phyloP scores from a whole-genome alignment of 2,113 vertebrate genomes.

The Rhipidura dahli region DNA sequence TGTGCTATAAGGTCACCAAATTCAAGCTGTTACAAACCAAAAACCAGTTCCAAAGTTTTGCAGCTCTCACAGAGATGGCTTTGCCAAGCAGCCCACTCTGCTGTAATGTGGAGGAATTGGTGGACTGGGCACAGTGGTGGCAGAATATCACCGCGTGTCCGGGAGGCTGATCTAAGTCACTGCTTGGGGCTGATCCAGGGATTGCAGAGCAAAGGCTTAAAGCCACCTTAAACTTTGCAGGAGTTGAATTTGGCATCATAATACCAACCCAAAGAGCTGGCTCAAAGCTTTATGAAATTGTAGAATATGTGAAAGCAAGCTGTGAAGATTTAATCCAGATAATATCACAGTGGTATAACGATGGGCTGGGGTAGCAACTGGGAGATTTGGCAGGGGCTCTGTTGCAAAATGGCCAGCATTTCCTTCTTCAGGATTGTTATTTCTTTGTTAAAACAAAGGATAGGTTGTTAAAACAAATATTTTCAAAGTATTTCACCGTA shows the following conservation, averaged over 20 bases:
- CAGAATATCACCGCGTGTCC: neutral
- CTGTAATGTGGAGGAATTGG: neutral
- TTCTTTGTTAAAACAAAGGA: conserved; percentile 38
- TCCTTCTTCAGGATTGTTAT: neutral
- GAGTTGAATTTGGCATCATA: conserved; percentile 34
- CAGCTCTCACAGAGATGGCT: neutral
- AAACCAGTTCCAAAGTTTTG: conserved; percentile 24
- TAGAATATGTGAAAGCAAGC: conserved; percentile 60
- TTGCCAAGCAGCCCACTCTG: conserved; percentile 9
- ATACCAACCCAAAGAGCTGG: conserved; percentile 42
- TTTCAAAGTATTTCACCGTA: conserved; percentile 9
- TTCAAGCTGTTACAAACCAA: conserved; percentile 56
- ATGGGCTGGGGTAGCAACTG: conserved; percentile 58
- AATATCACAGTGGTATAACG: conserved; percentile 61
- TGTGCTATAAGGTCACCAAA: conserved; percentile 30
- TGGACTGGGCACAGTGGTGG: neutral
- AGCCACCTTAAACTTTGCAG: conserved; percentile 59
- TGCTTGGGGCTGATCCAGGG: conserved; percentile 21
- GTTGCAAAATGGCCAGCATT: neutral
- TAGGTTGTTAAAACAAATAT: conserved; percentile 45
- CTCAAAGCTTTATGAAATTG: conserved; percentile 56
- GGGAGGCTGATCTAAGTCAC: conserved; percentile 26
- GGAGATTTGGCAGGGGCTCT: conserved; percentile 34
- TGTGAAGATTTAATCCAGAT: conserved; percentile 68
- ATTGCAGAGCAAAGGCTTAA: conserved; percentile 40